Conservation (phyloP, 2,113 vertebrate genomes). For the Capra hircus region DNA sequence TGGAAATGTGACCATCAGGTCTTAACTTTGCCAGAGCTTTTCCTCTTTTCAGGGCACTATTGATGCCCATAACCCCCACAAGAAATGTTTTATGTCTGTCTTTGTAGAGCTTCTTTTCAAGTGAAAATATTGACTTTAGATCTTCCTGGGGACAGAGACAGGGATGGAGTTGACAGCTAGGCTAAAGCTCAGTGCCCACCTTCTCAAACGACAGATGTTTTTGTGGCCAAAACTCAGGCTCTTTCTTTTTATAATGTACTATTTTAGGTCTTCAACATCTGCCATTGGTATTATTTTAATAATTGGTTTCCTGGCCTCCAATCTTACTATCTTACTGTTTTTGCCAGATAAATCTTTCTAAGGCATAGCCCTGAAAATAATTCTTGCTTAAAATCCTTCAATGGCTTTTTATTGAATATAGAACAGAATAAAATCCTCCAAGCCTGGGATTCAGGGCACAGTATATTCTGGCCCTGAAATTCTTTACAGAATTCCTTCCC, state of each 20-base stretch:
- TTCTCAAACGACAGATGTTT: neutral
- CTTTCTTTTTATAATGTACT: neutral
- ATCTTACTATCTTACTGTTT: neutral
- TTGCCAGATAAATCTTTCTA: slow-evolving; percentile 22
- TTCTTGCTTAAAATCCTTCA: neutral
- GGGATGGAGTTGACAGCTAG: neutral
- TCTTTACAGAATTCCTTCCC: neutral
- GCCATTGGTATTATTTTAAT: slow-evolving; percentile 33
- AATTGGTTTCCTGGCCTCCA: slow-evolving; percentile 18
- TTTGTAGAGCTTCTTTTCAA: neutral
- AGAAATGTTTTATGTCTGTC: neutral
- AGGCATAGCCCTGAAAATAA: neutral
- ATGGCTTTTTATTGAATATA: neutral
- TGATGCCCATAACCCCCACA: neutral
- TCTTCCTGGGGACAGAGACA: neutral
- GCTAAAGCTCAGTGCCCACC: neutral
- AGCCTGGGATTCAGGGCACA: neutral
- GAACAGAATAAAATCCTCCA: neutral
- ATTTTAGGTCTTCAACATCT: slow-evolving; percentile 32
- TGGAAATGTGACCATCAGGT: neutral
- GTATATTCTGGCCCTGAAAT: neutral
- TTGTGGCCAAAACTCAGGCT: neutral
- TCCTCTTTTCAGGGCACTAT: neutral
- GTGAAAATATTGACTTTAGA: neutral
- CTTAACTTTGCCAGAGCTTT: neutral